Percentiles rank a stretch among this genome's conserved stretches.
phyloP scores from a whole-genome alignment of 2,797 vertebrate species.

The Melanotaenia boesemani region DNA sequence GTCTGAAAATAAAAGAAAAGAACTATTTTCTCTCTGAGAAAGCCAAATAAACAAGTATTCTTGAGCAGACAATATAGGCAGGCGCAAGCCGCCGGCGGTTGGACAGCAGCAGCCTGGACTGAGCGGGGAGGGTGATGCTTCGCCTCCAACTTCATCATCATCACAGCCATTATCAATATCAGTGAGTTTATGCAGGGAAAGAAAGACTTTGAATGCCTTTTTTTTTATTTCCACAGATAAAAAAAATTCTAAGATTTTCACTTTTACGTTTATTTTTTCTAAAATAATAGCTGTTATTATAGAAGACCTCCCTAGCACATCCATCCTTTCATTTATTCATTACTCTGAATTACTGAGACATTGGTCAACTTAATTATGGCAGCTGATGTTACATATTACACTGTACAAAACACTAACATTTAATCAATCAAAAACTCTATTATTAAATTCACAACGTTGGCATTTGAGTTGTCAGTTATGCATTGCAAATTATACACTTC shows the following conservation, averaged over 20 bases:
- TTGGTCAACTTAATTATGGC: too few relatives aligned
- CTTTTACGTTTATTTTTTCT: too few relatives aligned
- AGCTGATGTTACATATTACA: too few relatives aligned
- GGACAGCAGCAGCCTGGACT: conserved; percentile 51
- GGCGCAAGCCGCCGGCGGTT: conserved; percentile 51
- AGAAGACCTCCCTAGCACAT: too few relatives aligned
- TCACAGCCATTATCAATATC: conserved; percentile 7
- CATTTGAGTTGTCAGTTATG: too few relatives aligned
- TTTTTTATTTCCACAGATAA: neutral
- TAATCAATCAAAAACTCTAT: too few relatives aligned
- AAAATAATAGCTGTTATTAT: too few relatives aligned
- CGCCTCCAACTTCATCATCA: conserved; percentile 41
- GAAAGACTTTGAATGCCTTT: neutral
- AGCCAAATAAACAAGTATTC: conserved; percentile 81
- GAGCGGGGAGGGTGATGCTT: conserved; percentile 36
- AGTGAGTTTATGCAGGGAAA: neutral
- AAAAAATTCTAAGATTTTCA: neutral
- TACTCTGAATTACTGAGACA: too few relatives aligned
- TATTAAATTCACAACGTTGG: too few relatives aligned
- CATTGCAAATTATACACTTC: too few relatives aligned
- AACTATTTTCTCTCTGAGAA: conserved; percentile 76
- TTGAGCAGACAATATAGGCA: conserved; percentile 72
- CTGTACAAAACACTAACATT: too few relatives aligned
- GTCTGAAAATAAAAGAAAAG: conserved; percentile 76
- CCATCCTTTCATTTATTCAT: too few relatives aligned